Base-by-base conservation (phyloP, 1,140 invertebrate genomes). In the Acromyrmex echinatior region DNA sequence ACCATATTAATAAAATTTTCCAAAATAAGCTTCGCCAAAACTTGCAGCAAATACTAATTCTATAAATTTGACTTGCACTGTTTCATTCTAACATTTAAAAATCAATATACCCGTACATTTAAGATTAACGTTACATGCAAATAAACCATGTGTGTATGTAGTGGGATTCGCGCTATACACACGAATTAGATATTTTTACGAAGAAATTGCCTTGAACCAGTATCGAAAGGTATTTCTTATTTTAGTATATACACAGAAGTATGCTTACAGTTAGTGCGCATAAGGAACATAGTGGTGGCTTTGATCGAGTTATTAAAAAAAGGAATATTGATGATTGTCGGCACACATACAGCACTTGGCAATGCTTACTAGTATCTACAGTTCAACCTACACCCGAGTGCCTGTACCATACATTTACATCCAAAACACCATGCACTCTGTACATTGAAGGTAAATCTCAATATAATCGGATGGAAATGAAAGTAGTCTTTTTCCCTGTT, bases 291-390 rank as follows among this genome's bases (percentile, higher is more conserved):
- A 94, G 91, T 93, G 89, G 88, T 94, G 87, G 87, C 87, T 92
- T 93, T 89, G 82, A 89, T 92, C 73, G 84, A 91, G 89, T 94
- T 94, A 92, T 91, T 93, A 71, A 58, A 92, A 78, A 56, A 92
- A 94, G 93, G 94, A 95, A 95, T 93, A 93, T 95, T 93, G 93
- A 94, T 95, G 94, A 96, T 95, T 95, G 95, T 95, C 94, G 95
- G 95, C 95, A 95, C 95, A 95, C 94, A 95, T 95, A 95, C 93
- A 96, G 94, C 95, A 95, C 95, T 95, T 95, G 95, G 95, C 95
- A 96, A 96, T 95, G 95, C 95, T 95, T 93, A 92, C 93, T 95
- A 94, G 49, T 86, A 89, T 88, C 93, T 95, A 94, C 93, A 93
- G 82, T 92, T 93, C 89, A 92, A 92, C 92, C 93, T 94, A 94